Conservation (phyloP, 2,797 vertebrate species). For the Darevskia mixta region DNA sequence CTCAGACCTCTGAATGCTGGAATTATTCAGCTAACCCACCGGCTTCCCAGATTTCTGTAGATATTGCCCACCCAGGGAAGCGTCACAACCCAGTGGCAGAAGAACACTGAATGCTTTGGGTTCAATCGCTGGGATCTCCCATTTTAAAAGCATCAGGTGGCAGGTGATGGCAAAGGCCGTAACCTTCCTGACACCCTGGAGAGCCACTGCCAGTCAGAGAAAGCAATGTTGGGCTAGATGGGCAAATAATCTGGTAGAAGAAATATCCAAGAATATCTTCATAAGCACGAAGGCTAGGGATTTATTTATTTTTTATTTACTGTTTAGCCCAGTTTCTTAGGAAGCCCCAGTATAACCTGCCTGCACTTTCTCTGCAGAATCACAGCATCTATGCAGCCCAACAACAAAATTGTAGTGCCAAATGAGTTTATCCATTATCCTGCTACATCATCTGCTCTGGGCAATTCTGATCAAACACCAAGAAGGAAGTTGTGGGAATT, state of each 20-base stretch:
- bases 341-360: neutral
- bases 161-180: neutral
- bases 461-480: constrained; percentile 43
- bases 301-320: neutral
- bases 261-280: neutral
- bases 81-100: no score
- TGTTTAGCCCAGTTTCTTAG: neutral
- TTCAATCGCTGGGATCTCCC: no score
- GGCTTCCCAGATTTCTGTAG: neutral
- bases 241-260: neutral
- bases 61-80: neutral
- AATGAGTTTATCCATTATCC: no score
- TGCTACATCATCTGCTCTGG: constrained; percentile 38
- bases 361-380: neutral
- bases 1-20: neutral
- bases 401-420: neutral
- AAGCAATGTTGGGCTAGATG: no score
- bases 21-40: neutral
- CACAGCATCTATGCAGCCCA: neutral
- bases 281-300: neutral
- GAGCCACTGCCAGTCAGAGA: no score
- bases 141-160: no score
- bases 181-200: neutral
- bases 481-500: constrained; percentile 4
- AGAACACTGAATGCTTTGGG: no score